phyloP scores from a whole-genome alignment of 1,140 invertebrate species.

The Lordiphosa stackelbergi region DNA sequence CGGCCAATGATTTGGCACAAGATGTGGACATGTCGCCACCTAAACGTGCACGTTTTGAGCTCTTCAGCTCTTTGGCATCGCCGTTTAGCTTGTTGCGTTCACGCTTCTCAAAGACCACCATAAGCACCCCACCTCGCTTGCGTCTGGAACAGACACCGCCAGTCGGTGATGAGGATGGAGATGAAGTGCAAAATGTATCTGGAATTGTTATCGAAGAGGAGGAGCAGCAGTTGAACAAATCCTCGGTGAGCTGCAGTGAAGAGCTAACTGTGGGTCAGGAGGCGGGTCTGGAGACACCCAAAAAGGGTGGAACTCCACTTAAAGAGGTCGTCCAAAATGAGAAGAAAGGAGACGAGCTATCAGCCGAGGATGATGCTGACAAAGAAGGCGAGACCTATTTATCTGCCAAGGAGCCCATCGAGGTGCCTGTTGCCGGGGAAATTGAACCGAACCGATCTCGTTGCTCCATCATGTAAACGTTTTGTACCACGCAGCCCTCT shows the following conservation, averaged over 20 bases:
- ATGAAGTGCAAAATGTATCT: constrained; percentile 63
- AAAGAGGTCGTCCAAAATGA: constrained; percentile 18
- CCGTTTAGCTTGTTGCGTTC: constrained; percentile 63
- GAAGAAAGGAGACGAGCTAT: constrained; percentile 16
- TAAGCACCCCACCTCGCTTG: constrained; percentile 46
- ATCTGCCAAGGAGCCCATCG: constrained; percentile 13
- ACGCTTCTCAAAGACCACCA: constrained; percentile 55
- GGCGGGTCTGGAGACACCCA: constrained; percentile 46
- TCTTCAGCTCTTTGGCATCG: constrained; percentile 63
- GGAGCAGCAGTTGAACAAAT: constrained; percentile 32
- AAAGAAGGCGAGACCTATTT: constrained; percentile 26
- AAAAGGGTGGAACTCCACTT: constrained; percentile 29
- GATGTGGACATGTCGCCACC: constrained; percentile 68
- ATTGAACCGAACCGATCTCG: constrained; percentile 38
- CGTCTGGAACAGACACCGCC: constrained; percentile 37
- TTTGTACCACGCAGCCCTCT: neutral
- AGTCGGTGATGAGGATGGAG: constrained; percentile 35
- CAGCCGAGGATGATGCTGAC: neutral
- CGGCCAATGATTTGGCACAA: constrained; percentile 53
- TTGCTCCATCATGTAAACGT: constrained; percentile 65
- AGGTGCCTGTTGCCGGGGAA: constrained; percentile 12
- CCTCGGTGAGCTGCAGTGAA: constrained; percentile 18
- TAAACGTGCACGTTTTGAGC: constrained; percentile 64
- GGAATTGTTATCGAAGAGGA: constrained; percentile 57
- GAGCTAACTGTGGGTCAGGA: constrained; percentile 50